Base-by-base conservation (phyloP, 2,888 invertebrate genomes). In the Pemphredon lugubris region DNA sequence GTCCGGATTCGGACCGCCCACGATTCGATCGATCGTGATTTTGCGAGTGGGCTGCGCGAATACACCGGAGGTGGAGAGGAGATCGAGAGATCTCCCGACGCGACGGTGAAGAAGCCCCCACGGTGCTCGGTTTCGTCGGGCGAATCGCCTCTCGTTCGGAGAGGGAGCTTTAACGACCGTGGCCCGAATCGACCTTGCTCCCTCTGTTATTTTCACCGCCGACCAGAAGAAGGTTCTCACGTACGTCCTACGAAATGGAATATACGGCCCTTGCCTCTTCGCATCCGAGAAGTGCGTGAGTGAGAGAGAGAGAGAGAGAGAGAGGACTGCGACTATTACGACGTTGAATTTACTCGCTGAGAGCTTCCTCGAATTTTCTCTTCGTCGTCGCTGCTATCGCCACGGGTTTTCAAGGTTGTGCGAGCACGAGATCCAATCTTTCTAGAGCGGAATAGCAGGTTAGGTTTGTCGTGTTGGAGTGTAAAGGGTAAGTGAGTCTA, bases 21-120 rank as follows among this genome's bases (percentile, higher is more conserved):
- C 79, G 71, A 81, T 73, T 37, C 74, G 74, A 81, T 81, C 79
- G 81, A 74, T 81, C 81, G 74, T 71, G 73, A 80, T 70, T 48
- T 61, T 34, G 64, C 42, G 50, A 70, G 73, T 37, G 39, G 58
- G 55, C 16, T 59, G 37, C 65, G 57, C 59, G 50, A 20, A 18
- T 11, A 16, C 58, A 30, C 50, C 21, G 30, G n/a, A n/a, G n/a
- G n/a, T n/a, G n/a, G n/a, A n/a, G n/a, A n/a, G 13, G 50, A 42
- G 66, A 65, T 72, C 57, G 47, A 37, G 14, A 45, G 66, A 69
- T 78, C 47, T 55, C 65, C 13, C n/a, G n/a, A n/a, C n/a, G n/a
- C n/a, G n/a, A n/a, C n/a, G 13, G n/a, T 44, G 34, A 21, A 32
- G 44, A 13, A 13, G 58, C 54, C 48, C 48, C 42, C 57, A 13